Percentiles rank a stretch among this genome's conserved stretches.
phyloP scores from a whole-genome alignment of 2,797 vertebrate species.

The Heliangelus exortis region DNA sequence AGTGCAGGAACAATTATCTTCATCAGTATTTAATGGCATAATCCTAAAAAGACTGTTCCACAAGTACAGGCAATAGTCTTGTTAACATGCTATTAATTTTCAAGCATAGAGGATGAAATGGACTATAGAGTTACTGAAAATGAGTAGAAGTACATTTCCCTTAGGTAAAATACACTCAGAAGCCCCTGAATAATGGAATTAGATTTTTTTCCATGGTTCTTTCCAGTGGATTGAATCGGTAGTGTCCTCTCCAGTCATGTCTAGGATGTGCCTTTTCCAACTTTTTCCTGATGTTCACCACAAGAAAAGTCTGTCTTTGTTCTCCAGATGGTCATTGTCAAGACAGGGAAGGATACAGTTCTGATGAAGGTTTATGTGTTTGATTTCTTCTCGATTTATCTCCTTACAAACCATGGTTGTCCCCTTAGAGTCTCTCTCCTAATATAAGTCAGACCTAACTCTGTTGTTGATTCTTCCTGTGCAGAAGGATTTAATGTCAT shows the following conservation, averaged over 20 bases:
- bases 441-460: neutral
- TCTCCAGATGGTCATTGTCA: neutral
- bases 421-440: neutral
- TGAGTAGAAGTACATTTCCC: slow-evolving; percentile 66
- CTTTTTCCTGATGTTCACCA: neutral
- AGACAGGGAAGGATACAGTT: neutral
- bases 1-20: slow-evolving; percentile 72
- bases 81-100: slow-evolving; percentile 76
- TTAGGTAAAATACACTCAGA: slow-evolving; percentile 64
- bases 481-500: neutral
- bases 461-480: neutral
- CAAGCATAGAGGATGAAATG: slow-evolving; percentile 67
- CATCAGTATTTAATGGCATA: slow-evolving; percentile 75
- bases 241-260: slow-evolving; percentile 25
- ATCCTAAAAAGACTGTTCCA: slow-evolving; percentile 69
- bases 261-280: slow-evolving; percentile 23
- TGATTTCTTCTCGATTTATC: neutral
- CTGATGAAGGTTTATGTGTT: neutral
- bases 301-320: neutral
- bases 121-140: slow-evolving; percentile 73
- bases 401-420: neutral
- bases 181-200: slow-evolving; percentile 67
- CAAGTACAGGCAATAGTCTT: slow-evolving; percentile 54
- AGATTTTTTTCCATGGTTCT: slow-evolving; percentile 44
- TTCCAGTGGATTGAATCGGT: slow-evolving; percentile 64